Evolutionary conservation across 2,888 invertebrate genomes (phyloP), one percentile per base, ranked within the genome.

Genomic region (Synanthedon vespiformis): DNA sequence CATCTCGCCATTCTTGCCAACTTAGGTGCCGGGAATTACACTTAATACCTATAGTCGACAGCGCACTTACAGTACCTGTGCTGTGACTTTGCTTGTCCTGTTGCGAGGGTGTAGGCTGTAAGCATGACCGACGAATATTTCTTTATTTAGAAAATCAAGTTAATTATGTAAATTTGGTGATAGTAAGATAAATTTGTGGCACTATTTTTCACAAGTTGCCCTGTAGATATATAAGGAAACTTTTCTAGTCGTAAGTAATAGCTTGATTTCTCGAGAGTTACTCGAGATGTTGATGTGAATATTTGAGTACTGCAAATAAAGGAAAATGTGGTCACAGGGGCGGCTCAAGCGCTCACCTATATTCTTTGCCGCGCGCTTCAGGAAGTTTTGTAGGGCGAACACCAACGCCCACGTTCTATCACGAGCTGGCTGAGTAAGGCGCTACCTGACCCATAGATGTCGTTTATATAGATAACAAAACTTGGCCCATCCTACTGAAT

Each of bases 361-460:
- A 88, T 67, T 73, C 84, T 51, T 63, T 82, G 67, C 83, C 84
- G 52, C 77, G 81, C 40, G 69, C 76, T 4, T 68, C 79, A 27
- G 81, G 83, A 72, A 82, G 86, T 71, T 87, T 72, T 72, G 81
- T 84, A 68, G 86, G 88, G 55, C 76, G 88, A 51, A 79, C 81
- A 65, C 80, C 82, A 57, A 88, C 88, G 58, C 88, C 88, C 54
- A 86, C 84, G 58, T 88, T 87, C 77, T 85, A 80, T 80, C 85
- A 82, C 65, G 86, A 86, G 65, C 71, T 75, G 57, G 77, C 79
- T 64, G 81, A 84, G 85, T 87, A 87, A 86, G 86, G 22, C 48
- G 48, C 18, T 11, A 48, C 18, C n/a, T 44, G 13, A 44, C 44
- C 44, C 14, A 44, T 44, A 44, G 14, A 44, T 44, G 44, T 44